phyloP scores from a whole-genome alignment of 2,888 invertebrate genomes.

The Aphidoletes aphidimyza region DNA sequence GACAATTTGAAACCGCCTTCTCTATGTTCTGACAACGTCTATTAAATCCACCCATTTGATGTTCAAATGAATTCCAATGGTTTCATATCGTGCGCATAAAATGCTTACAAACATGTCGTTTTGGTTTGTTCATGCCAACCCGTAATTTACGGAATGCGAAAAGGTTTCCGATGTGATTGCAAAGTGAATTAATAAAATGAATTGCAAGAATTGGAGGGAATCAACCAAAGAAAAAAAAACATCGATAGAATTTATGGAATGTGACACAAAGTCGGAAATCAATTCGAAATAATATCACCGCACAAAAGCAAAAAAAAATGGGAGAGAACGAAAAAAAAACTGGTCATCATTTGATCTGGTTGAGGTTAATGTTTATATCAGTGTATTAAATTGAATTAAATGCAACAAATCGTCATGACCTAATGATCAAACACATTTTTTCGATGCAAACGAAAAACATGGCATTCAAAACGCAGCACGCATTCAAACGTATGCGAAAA shows the following conservation, averaged over 20 bases:
- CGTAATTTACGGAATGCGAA: constrained; percentile 38
- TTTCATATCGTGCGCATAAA: constrained; percentile 5
- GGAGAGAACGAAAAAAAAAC: not conserved
- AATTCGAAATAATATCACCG: constrained; percentile 1
- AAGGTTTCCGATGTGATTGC: constrained; percentile 14
- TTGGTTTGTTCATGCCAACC: constrained; percentile 11
- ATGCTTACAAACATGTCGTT: constrained; percentile 10
- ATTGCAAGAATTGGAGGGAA: not conserved
- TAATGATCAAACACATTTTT: constrained; percentile 45
- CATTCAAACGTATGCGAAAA: not conserved
- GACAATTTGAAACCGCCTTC: constrained; percentile 49
- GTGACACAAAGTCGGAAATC: constrained; percentile 6
- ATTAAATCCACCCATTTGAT: constrained; percentile 53
- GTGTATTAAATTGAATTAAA: constrained; percentile 11
- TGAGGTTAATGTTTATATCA: constrained; percentile 34
- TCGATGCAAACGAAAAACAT: constrained; percentile 38
- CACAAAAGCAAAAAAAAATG: no score
- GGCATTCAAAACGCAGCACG: constrained; percentile 20
- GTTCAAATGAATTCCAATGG: constrained; percentile 34
- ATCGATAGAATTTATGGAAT: constrained; percentile 35
- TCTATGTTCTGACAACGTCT: constrained; percentile 48
- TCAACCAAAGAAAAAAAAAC: not conserved
- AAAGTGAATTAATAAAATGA: constrained; percentile 31
- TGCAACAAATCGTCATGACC: constrained; percentile 45
- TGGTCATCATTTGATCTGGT: not conserved